Evolutionary conservation across 2,797 vertebrate genomes (phyloP).

Genomic region (Leontocebus nigricollis): DNA sequence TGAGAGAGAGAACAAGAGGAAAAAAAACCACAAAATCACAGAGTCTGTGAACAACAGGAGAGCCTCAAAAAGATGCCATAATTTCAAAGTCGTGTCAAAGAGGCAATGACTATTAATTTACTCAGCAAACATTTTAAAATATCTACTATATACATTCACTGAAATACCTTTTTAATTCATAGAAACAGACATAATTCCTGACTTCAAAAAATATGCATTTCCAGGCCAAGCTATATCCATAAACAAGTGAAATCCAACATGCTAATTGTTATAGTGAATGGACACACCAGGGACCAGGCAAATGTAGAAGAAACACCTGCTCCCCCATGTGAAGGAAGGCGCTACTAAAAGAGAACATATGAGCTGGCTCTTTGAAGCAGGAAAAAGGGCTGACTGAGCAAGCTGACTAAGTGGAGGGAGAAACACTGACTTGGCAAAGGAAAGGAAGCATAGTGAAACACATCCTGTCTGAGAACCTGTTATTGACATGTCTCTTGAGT

Average conservation of each 20-base stretch:
- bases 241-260: background rate
- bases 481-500: background rate
- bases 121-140: background rate
- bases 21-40: background rate
- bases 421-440: background rate
- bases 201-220: background rate
- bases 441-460: background rate
- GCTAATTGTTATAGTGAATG: background rate
- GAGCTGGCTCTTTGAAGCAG: background rate
- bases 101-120: background rate
- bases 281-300: too few relatives aligned
- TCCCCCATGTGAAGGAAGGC: rapidly evolving
- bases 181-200: background rate
- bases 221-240: background rate
- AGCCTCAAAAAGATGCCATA: background rate
- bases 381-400: background rate
- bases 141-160: background rate
- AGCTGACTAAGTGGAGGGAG: background rate
- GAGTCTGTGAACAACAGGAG: background rate
- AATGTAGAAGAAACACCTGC: background rate
- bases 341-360: background rate
- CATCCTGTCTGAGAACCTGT: background rate
- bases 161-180: background rate
- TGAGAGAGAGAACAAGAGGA: background rate
- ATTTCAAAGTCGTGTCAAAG: background rate